Evolutionary conservation across 2,888 invertebrate genomes (phyloP), one percentile per base, ranked within the genome.

Genomic region (Lepidocyrtoides sp.): DNA sequence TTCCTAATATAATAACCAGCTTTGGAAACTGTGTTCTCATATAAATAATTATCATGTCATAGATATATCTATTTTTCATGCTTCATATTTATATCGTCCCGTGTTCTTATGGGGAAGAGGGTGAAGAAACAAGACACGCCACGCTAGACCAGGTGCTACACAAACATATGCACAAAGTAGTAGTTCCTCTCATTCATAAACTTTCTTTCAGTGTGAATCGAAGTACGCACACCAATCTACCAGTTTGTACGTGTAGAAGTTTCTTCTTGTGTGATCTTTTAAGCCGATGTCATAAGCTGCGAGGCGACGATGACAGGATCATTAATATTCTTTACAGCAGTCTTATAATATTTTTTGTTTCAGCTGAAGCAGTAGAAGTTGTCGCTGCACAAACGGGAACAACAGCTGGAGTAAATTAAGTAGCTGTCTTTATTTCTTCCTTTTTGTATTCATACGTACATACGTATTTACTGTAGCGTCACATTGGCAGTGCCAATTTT

Each of bases 271-370:
- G 51, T 26, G 69, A 84, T 84, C 84, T 69, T 69, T 84, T 48
- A 63, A 82, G 66, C 57, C 32, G 51, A 54, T 75, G 84, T 57
- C 75, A 72, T 75, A 26, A 57, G 75, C 63, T 72, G 41, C 8
- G 54, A 84, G 54, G 36, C 63, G 29, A 26, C 41, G 82, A 89
- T 89, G 89, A 89, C 89, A 82, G 81, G 82, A 89, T 89, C 89
- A 89, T 89, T 89, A 89, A 89, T 89, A 88, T 88, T 88, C 88
- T 81, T 87, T 81, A 81, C 36, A 81, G 26, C 36, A 54, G 41
- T 51, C 57, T 88, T 66, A 17, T 2, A 81, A 77, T 57, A 26
- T 48, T 77, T 69, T 44, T 44, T 63, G 32, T 63, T 69, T 69
- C 48, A 69, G 5, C 3, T 20, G 14, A 23, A 85, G 17, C 20